Evolutionary conservation across 2,888 invertebrate genomes (phyloP), one percentile per base, ranked within the genome.

Genomic region (Ormyrus nitidulus): DNA sequence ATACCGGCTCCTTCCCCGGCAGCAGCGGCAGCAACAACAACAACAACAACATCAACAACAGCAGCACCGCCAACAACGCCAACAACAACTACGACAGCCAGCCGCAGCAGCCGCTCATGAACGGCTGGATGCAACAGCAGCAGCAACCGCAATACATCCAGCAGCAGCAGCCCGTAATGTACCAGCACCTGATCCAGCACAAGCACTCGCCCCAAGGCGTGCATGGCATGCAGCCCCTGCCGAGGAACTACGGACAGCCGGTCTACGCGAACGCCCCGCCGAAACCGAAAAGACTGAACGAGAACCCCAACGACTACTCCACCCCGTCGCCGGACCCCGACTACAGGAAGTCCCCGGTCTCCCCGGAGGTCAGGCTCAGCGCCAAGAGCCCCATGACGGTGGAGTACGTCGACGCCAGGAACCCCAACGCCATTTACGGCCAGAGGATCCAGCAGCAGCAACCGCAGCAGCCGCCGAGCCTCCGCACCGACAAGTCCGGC

Each of bases 241-340:
- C 89, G 5, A 89, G 90, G 79, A 92, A 91, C 79, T 92, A 91
- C 82, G 91, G 92, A 6, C 95, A 95, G 86, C 96, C 97, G 0
- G 93, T 97, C 1, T 97, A 97, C 87, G 97, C 96, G 0, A 97
- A 97, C 90, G 97, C 97, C 4, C 97, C 97, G 10, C 97, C 97
- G 0, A 97, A 97, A 88, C 97, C 97, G 0, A 92, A 96, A 87
- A 93, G 97, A 74, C 93, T 96, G 54, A 95, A 94, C 82, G 95
- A 96, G 86, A 93, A 93, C 9, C 94, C 94, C 56, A 88, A 85
- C 53, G 88, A 88, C 6, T 95, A 95, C 85, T 94, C 94, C 65
- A 95, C 95, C 5, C 95, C 95, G 0, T 95, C 95, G 85, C 86
- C 88, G 0, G 88, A 89, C 74, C 85, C 85, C 5, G 89, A 88